phyloP scores from a whole-genome alignment of 64 coral and sea anemone species.

The Porites lutea region DNA sequence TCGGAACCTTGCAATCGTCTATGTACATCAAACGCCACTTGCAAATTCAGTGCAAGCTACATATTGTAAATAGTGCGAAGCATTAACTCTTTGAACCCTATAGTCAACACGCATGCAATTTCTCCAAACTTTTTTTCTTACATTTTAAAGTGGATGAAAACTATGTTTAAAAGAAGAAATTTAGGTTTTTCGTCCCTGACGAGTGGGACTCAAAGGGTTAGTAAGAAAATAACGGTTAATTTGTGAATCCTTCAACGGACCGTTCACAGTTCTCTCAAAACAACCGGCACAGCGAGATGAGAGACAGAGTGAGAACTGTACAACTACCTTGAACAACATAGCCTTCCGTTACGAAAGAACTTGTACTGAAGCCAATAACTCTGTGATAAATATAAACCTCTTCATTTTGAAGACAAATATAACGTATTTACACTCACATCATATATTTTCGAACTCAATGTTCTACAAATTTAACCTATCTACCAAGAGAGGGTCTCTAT shows the following conservation, averaged over 20 bases:
- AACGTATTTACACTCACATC: not conserved
- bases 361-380: constrained; percentile 3
- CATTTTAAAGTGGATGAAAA: too few species aligned
- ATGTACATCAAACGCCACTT: too few species aligned
- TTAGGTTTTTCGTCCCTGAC: too few species aligned
- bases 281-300: not conserved
- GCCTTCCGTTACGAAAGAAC: constrained; percentile 34
- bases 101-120: too few species aligned
- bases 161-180: too few species aligned
- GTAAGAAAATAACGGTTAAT: too few species aligned
- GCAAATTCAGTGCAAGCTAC: too few species aligned
- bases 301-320: not conserved
- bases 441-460: not conserved
- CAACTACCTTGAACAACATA: not conserved
- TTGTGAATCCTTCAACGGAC: not conserved
- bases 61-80: too few species aligned
- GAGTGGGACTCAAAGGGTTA: too few species aligned
- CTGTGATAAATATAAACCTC: constrained; percentile 8
- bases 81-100: too few species aligned
- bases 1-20: not conserved
- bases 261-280: not conserved
- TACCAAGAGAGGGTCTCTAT: not conserved
- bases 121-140: too few species aligned
- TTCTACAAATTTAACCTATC: constrained; percentile 7
- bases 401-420: constrained; percentile 44